These are phyloP conservation scores for Oophaga pumilio DNA, from an alignment of 2,113 vertebrate genomes.

Conservation along the genomic window DNA sequence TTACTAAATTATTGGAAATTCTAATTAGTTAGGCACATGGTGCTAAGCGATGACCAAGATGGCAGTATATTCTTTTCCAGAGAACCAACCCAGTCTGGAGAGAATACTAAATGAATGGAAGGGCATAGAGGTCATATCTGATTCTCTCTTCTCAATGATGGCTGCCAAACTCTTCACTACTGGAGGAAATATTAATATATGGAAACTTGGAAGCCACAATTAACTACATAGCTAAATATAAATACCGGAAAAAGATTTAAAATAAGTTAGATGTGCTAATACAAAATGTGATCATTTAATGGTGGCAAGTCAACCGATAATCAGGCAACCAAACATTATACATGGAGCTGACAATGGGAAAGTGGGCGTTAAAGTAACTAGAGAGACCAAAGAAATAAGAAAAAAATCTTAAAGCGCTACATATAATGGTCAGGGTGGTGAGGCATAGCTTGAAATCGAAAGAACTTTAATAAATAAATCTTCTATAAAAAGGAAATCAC, in stretches of 20 bases:
- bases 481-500: conserved; percentile 75
- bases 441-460: conserved; percentile 65
- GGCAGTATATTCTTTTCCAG: not conserved
- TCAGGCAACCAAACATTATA: not conserved
- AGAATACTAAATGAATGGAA: not conserved
- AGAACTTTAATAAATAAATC: conserved; percentile 83
- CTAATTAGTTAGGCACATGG: not conserved
- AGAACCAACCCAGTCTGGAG: not conserved
- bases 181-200: not conserved
- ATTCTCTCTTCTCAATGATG: not conserved
- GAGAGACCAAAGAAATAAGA: not conserved
- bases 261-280: not conserved
- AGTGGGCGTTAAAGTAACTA: not conserved
- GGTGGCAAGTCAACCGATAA: not conserved
- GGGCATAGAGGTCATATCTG: not conserved
- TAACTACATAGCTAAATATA: not conserved
- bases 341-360: not conserved
- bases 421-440: conserved; percentile 47
- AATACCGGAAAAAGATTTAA: not conserved
- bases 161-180: not conserved
- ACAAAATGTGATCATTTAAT: not conserved
- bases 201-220: not conserved
- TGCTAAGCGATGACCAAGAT: conserved; percentile 4
- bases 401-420: conserved; percentile 4
- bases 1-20: not conserved